phyloP scores from a whole-genome alignment of 2,113 vertebrate genomes.

The Scophthalmus maximus region DNA sequence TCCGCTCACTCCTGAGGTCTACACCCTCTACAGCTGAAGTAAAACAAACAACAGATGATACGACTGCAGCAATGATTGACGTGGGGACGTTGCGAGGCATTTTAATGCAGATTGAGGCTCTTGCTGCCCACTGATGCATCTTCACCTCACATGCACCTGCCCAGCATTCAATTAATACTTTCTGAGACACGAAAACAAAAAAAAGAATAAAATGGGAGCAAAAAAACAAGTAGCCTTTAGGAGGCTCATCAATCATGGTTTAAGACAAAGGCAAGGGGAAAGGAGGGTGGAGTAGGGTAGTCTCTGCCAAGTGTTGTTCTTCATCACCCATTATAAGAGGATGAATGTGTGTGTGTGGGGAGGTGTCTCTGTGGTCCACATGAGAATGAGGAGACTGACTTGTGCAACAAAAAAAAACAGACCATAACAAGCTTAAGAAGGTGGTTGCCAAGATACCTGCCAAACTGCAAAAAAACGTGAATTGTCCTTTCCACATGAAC shows the following conservation, averaged over 20 bases:
- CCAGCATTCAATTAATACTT: slow-evolving; percentile 71
- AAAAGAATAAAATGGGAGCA: slow-evolving; percentile 51
- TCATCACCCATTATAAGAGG: slow-evolving; percentile 74
- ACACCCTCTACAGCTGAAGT: slow-evolving; percentile 28
- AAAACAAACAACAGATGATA: slow-evolving; percentile 42
- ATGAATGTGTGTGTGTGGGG: slow-evolving; percentile 62
- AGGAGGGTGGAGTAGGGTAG: slow-evolving; percentile 66
- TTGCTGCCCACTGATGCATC: slow-evolving; percentile 28
- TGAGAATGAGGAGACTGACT: slow-evolving; percentile 47
- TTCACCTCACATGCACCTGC: slow-evolving; percentile 59
- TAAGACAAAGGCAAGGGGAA: slow-evolving; percentile 73
- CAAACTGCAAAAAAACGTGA: slow-evolving; percentile 40
- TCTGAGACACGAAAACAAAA: slow-evolving; percentile 50
- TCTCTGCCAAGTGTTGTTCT: slow-evolving; percentile 76
- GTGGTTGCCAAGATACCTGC: slow-evolving; percentile 34
- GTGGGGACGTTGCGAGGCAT: slow-evolving; percentile 42
- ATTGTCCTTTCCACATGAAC: slow-evolving; percentile 23
- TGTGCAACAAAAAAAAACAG: slow-evolving; percentile 53
- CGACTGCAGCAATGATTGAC: slow-evolving; percentile 4
- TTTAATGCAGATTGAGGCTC: slow-evolving; percentile 33
- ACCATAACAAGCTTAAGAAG: slow-evolving; percentile 48
- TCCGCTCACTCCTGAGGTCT: slow-evolving; percentile 11
- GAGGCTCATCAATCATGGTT: slow-evolving; percentile 82
- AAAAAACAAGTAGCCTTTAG: slow-evolving; percentile 70
- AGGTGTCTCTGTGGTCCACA: slow-evolving; percentile 60